These are phyloP conservation scores for Podilymbus podiceps DNA, from an alignment of 2,113 vertebrate species.

Conservation along the genomic window DNA sequence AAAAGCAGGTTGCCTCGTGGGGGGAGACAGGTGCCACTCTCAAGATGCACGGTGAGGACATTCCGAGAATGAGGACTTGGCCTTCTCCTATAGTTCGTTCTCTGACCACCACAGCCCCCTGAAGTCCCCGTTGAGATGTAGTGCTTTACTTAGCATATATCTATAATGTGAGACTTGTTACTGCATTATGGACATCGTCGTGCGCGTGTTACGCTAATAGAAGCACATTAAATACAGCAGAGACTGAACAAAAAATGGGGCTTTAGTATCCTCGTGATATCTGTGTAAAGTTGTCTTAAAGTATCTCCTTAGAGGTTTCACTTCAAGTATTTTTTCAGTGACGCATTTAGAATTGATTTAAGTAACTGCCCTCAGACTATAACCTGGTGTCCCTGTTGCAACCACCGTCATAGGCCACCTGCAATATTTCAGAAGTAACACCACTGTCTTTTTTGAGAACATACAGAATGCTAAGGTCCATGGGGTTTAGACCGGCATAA, in stretches of 20 bases:
- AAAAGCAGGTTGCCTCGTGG: not conserved
- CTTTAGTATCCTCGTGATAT: conserved; percentile 7
- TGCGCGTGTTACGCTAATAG: not conserved
- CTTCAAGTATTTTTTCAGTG: not conserved
- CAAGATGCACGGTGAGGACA: accelerated
- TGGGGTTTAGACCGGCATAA: not conserved
- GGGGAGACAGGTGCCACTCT: not conserved
- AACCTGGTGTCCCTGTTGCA: not conserved
- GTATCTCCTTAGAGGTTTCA: conserved; percentile 50
- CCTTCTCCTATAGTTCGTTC: not conserved
- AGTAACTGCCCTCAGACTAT: not conserved
- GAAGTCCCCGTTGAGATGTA: not conserved
- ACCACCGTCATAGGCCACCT: not conserved
- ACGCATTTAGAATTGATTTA: not conserved
- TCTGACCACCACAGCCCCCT: not conserved
- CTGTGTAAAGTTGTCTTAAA: conserved; percentile 29
- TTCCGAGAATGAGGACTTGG: not conserved
- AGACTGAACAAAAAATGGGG: conserved; percentile 34
- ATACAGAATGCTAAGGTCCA: not conserved
- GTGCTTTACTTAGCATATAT: not conserved
- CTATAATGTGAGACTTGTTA: not conserved
- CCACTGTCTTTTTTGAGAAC: not conserved
- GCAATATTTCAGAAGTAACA: not conserved
- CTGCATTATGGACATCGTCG: not conserved
- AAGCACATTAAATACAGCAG: conserved; percentile 21